These are phyloP conservation scores for Trachemys scripta DNA, from an alignment of 2,113 vertebrate species.

Conservation along the genomic window DNA sequence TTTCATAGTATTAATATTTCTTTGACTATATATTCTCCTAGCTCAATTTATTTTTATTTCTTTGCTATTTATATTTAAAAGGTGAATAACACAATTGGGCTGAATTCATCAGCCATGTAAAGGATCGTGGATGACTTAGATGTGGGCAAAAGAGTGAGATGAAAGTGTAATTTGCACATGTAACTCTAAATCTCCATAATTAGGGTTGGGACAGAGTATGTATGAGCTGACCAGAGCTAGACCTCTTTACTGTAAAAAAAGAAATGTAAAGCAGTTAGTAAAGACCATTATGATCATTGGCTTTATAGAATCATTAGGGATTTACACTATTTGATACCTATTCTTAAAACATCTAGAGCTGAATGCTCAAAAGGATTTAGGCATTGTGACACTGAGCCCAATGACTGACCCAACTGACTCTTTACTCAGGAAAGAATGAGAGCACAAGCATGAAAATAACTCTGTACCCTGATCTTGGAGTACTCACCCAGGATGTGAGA, in stretches of 20 bases:
- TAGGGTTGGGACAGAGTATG: not conserved
- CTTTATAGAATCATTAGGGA: not conserved
- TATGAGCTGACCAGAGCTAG: not conserved
- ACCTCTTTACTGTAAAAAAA: not conserved
- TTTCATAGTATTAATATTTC: not conserved
- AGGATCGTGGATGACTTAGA: not conserved
- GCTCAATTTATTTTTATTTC: not conserved
- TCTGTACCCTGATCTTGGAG: not conserved
- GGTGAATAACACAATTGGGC: not conserved
- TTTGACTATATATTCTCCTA: not conserved
- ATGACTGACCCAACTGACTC: not conserved
- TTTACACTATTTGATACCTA: not conserved
- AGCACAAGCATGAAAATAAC: not conserved
- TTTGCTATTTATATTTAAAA: not conserved
- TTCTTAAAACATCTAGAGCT: not conserved
- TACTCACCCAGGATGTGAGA: not conserved
- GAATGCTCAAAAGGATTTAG: not conserved
- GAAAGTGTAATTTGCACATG: not conserved
- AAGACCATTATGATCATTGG: not conserved
- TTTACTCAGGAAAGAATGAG: not conserved
- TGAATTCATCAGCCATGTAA: not conserved
- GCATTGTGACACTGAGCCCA: not conserved
- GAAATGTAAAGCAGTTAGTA: not conserved
- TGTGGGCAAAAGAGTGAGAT: not conserved
- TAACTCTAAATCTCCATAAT: accelerated